These are phyloP conservation scores for Sesia bembeciformis DNA, from an alignment of 2,888 invertebrate genomes.

Conservation along the genomic window DNA sequence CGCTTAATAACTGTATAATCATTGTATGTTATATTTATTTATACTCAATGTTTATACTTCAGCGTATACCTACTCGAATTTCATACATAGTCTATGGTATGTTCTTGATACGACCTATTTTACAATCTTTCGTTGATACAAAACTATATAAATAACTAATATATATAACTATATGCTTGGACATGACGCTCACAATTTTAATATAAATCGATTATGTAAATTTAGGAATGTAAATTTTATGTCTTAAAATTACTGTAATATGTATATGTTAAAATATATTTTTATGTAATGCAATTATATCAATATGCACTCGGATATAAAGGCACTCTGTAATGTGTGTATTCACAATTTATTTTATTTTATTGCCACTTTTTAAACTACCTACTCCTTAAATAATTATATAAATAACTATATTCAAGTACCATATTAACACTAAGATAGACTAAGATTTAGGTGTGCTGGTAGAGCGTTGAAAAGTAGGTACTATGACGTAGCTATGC, in stretches of 20 bases:
- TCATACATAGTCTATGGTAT: too few relatives aligned
- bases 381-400: not conserved
- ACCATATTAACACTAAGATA: constrained; percentile 1
- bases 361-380: constrained; percentile 10
- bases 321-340: constrained; percentile 29
- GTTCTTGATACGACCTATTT: too few relatives aligned
- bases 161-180: not conserved
- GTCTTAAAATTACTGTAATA: not conserved
- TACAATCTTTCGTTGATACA: too few relatives aligned
- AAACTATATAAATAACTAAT: too few relatives aligned
- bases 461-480: constrained; percentile 31
- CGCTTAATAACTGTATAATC: too few relatives aligned
- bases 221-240: constrained; percentile 19
- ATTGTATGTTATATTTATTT: too few relatives aligned
- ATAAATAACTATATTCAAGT: not conserved
- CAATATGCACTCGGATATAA: constrained; percentile 19
- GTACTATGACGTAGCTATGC: constrained; percentile 28
- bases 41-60: too few relatives aligned
- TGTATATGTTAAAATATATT: not conserved
- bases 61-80: too few relatives aligned
- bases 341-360: constrained; percentile 23
- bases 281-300: constrained; percentile 3
- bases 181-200: not conserved
- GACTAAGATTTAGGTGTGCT: constrained; percentile 25
- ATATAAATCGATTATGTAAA: too few relatives aligned